Percentiles rank a stretch among this genome's conserved stretches.
Evolutionary conservation across 2,888 invertebrate species (phyloP).

Genomic region (Paralinhomoeus sp.): DNA sequence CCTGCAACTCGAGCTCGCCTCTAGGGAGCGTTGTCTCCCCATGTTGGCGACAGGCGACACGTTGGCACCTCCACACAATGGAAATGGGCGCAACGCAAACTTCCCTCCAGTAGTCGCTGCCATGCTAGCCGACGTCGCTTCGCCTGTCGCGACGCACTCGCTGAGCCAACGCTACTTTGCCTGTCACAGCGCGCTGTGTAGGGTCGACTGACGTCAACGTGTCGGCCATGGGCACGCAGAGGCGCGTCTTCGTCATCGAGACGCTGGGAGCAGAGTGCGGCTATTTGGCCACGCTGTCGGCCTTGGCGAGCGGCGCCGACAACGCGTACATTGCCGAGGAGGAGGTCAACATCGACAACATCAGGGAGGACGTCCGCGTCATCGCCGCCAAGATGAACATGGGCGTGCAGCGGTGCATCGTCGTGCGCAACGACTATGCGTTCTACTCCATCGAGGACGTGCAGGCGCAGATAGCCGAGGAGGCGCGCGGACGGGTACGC

Average conservation of each 20-base stretch:
- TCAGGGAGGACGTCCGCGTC: slow-evolving; percentile 21
- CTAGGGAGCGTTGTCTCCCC: no score
- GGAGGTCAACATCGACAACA: slow-evolving; percentile 20
- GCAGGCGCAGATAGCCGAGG: slow-evolving; percentile 74
- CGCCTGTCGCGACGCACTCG: no score
- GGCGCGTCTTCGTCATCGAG: slow-evolving; percentile 32
- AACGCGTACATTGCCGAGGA: slow-evolving; percentile 90
- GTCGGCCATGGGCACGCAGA: slow-evolving; percentile 84
- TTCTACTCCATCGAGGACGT: slow-evolving; percentile 96
- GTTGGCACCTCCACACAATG: no score
- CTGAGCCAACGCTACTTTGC: no score
- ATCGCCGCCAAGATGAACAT: slow-evolving; percentile 22
- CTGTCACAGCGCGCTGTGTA: no score
- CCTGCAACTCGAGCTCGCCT: no score
- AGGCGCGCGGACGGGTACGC: no score
- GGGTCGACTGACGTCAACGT: no score
- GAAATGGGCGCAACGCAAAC: no score
- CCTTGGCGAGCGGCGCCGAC: slow-evolving; percentile 88
- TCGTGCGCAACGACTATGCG: slow-evolving; percentile 65
- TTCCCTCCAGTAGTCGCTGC: no score
- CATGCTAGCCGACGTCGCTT: no score
- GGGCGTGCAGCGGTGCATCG: slow-evolving; percentile 24
- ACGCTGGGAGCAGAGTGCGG: slow-evolving; percentile 99
- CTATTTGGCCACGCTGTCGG: slow-evolving; percentile 82
- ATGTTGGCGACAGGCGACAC: no score